A percentile compares a stretch with the other conserved stretches of the same genome.
Evolutionary conservation across 2,888 invertebrate species (phyloP).

Genomic region (Acanthosepion lycidas): DNA sequence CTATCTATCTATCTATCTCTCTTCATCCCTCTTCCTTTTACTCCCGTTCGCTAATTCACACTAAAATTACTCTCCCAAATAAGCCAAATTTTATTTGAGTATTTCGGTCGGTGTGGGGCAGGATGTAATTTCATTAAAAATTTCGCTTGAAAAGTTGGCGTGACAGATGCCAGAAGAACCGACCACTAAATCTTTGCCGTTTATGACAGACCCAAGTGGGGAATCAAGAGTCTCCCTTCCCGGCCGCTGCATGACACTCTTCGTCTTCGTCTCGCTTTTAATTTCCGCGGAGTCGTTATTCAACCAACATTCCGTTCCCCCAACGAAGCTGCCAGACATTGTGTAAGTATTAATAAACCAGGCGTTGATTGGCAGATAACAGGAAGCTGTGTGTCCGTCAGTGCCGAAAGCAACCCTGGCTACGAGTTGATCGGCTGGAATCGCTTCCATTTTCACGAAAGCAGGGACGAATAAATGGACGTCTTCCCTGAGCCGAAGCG

Average conservation of each 20-base stretch:
- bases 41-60: background rate
- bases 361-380: constrained; percentile 21
- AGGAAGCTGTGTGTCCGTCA: background rate
- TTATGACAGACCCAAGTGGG: background rate
- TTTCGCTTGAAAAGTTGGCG: background rate
- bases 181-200: background rate
- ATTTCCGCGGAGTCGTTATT: background rate
- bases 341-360: constrained; percentile 22
- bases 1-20: background rate
- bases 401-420: background rate
- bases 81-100: background rate
- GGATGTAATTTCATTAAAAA: background rate
- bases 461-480: background rate
- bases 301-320: background rate
- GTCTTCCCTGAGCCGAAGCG: background rate
- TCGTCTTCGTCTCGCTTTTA: background rate
- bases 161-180: constrained; percentile 33
- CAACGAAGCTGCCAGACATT: background rate
- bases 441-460: background rate
- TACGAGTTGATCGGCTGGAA: background rate
- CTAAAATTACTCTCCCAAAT: background rate
- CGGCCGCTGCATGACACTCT: background rate
- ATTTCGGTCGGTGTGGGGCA: background rate
- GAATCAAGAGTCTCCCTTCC: background rate
- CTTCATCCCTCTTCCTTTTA: background rate